phyloP scores from a whole-genome alignment of 2,888 invertebrate genomes.

The Drosophila paramelanica region DNA sequence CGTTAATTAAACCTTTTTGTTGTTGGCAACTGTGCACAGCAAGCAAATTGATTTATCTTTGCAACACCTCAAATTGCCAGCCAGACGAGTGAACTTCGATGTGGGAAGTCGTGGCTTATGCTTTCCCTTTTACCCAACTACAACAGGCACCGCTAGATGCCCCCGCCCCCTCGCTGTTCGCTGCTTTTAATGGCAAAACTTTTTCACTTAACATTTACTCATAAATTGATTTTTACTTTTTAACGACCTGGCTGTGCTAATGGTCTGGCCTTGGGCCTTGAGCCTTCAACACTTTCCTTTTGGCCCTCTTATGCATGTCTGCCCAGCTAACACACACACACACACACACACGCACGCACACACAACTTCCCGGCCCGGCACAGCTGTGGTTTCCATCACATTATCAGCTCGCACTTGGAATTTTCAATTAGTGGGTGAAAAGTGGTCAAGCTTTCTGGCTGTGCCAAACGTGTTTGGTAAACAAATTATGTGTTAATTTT shows the following conservation, averaged over 20 bases:
- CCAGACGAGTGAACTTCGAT: constrained; percentile 32
- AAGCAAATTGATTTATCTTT: constrained; percentile 81
- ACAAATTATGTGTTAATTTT: constrained; percentile 76
- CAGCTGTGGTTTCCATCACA: constrained; percentile 37
- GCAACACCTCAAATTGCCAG: constrained; percentile 68
- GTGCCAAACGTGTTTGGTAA: constrained; percentile 72
- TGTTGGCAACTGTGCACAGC: constrained; percentile 73
- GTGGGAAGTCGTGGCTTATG: constrained; percentile 36
- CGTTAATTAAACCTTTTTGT: constrained; percentile 79
- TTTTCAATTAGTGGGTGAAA: constrained; percentile 77
- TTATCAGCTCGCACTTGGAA: constrained; percentile 72
- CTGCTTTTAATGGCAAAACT: constrained; percentile 73
- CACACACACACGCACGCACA: neutral
- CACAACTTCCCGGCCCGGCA: constrained; percentile 14
- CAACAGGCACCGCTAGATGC: constrained; percentile 5
- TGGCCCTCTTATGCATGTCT: constrained; percentile 43
- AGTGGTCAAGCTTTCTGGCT: constrained; percentile 68
- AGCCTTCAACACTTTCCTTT: constrained; percentile 26
- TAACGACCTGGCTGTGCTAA: constrained; percentile 68
- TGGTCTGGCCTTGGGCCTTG: constrained; percentile 51
- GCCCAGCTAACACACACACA: constrained; percentile 2
- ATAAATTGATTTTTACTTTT: constrained; percentile 82
- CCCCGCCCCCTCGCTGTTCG: constrained; percentile 11
- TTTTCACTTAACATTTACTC: constrained; percentile 79
- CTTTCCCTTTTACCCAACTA: constrained; percentile 20